Evolutionary conservation across 2,113 vertebrate genomes (phyloP).

Genomic region (Salvelinus namaycush): DNA sequence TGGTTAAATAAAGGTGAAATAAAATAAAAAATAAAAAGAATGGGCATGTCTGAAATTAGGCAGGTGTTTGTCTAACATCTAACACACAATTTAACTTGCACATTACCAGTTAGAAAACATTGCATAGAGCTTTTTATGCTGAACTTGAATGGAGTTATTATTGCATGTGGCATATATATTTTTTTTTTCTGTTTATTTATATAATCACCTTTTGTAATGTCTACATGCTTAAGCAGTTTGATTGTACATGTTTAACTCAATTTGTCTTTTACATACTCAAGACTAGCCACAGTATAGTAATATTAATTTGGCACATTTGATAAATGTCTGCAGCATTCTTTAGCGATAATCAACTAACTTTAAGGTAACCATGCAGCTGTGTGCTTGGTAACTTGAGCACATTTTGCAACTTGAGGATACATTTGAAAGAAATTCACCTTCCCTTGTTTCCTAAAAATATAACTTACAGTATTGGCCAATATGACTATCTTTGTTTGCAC

Average conservation of each 20-base stretch:
- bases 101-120: constrained; percentile 66
- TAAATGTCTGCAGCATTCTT: too few relatives aligned
- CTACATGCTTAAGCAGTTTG: constrained; percentile 6
- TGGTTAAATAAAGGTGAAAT: too few relatives aligned
- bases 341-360: background rate
- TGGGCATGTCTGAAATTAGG: too few relatives aligned
- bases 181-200: background rate
- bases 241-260: constrained; percentile 21
- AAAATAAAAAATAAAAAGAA: too few relatives aligned
- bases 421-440: background rate
- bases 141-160: background rate
- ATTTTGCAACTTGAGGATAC: background rate
- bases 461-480: background rate
- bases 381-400: background rate
- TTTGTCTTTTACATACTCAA: background rate
- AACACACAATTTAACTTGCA: constrained; percentile 2
- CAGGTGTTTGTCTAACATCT: too few relatives aligned
- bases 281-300: background rate
- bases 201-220: constrained; percentile 15
- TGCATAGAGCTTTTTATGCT: constrained; percentile 22
- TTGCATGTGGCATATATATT: constrained; percentile 2
- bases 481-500: background rate
- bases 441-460: too few relatives aligned
- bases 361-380: background rate
- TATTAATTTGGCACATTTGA: background rate